Conservation (phyloP, 2,113 vertebrate species). For the Macroglossus sobrinus region DNA sequence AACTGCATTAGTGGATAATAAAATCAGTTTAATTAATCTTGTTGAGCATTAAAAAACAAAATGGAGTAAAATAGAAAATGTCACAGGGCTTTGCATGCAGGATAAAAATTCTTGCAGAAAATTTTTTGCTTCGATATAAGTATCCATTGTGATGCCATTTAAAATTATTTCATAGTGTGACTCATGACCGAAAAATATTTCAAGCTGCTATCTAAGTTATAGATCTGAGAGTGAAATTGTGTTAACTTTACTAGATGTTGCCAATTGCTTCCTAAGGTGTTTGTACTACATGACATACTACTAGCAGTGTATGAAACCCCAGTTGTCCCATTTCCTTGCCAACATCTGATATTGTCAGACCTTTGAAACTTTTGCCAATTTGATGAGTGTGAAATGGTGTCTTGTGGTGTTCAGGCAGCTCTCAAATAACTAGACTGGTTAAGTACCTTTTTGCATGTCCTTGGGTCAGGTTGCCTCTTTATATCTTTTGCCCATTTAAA, state of each 20-base stretch:
- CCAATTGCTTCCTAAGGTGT: neutral
- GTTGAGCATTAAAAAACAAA: neutral
- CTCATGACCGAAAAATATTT: neutral
- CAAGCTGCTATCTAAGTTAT: neutral
- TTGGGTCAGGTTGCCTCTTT: neutral
- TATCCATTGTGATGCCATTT: neutral
- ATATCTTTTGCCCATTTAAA: neutral
- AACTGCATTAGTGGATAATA: neutral
- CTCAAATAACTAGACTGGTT: neutral
- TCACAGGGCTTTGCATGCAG: neutral
- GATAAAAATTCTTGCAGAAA: neutral
- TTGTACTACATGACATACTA: neutral
- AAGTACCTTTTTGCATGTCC: neutral
- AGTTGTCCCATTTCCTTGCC: neutral
- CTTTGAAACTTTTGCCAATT: neutral
- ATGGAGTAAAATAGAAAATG: neutral
- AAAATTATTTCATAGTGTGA: constrained; percentile 15
- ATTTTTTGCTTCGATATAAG: neutral
- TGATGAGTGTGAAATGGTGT: neutral
- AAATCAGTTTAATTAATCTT: neutral
- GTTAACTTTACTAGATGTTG: neutral
- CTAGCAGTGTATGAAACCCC: neutral
- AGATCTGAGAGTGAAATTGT: neutral
- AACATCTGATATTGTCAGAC: neutral
- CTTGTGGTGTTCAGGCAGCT: neutral